Base-by-base conservation (phyloP, 92 coral and sea anemone genomes). In the Epizoanthus scotinus region DNA sequence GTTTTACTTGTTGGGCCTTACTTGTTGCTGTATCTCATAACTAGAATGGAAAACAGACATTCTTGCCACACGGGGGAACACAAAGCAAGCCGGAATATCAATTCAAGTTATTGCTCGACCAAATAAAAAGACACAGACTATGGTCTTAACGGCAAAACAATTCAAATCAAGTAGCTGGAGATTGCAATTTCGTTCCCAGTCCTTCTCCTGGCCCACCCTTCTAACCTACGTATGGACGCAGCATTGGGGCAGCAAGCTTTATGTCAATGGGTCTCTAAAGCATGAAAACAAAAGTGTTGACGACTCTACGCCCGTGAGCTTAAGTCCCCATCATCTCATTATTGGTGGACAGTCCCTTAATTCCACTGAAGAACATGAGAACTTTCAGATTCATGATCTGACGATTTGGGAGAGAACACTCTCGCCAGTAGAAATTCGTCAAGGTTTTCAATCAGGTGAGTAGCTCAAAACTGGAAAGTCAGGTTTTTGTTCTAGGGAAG, bases 41-140 rank as follows among this genome's bases (percentile, higher is more conserved):
- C 52, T 44, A 75, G 81, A 24, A 47, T 75, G 81, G 81, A 75
- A 75, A 15, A 75, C 81, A 75, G 61, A 40, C 34, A 34, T 75
- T 59, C 49, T 75, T 44, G 36, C 68, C 24, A 58, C 68, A 40
- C 59, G 22, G 81, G 10, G 15, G 40, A 9, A 36, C 59, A 18
- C 7, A 40, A 54, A 54, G 3, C 44, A 36, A 58, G 26, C 67
- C 22, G 81, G 68, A 47, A 9, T 75, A 29, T 58, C 81, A 49
- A 24, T 58, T 34, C 52, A 57, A 10, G 7, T 59, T 38, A 27
- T 9, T 19, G 58, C 28, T 19, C 40, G 26, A 28, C 81, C 68
- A 58, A 58, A 19, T 20, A 47, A 59, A 4, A 28, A 44, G 0
- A 34, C 55, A 1, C 63, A 44, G 31, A 59, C 13, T 13, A 38